phyloP scores from a whole-genome alignment of 1,140 invertebrate genomes.

The Drosophila sp. region DNA sequence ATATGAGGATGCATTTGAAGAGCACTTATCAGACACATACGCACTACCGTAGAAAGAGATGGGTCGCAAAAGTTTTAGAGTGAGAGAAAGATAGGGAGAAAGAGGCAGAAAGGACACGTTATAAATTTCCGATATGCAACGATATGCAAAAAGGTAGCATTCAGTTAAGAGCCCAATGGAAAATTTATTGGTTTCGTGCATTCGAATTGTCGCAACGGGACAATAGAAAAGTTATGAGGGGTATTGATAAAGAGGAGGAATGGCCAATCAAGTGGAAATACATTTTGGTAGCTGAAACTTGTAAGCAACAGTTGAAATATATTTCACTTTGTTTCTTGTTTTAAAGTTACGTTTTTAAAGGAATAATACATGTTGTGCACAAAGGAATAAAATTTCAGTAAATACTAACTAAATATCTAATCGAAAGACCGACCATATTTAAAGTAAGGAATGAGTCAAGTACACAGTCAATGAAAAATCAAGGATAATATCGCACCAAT shows the following conservation, averaged over 20 bases:
- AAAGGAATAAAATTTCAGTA: no score
- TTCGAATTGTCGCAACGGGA: slow-evolving; percentile 11
- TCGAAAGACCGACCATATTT: no score
- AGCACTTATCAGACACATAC: slow-evolving; percentile 41
- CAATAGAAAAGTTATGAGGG: background rate
- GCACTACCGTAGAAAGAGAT: background rate
- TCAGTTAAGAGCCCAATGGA: slow-evolving; percentile 47
- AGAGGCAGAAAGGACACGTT: slow-evolving; percentile 1
- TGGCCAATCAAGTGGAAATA: slow-evolving; percentile 26
- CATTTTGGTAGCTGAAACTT: background rate
- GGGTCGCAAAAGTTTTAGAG: no score
- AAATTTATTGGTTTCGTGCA: slow-evolving; percentile 56
- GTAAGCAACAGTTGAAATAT: slow-evolving; percentile 27
- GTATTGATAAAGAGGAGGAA: background rate
- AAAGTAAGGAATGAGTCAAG: no score
- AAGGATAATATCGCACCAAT: no score
- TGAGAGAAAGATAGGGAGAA: background rate
- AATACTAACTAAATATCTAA: no score
- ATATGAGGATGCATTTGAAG: slow-evolving; percentile 18
- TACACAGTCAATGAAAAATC: no score
- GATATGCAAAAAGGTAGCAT: slow-evolving; percentile 52
- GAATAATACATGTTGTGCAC: no score
- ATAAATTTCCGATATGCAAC: slow-evolving; percentile 50
- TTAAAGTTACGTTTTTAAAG: background rate
- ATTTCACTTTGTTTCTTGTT: background rate